Evolutionary conservation across 1,140 invertebrate genomes (phyloP), one percentile per base, ranked within the genome.

Genomic region (Uloborus diversus): DNA sequence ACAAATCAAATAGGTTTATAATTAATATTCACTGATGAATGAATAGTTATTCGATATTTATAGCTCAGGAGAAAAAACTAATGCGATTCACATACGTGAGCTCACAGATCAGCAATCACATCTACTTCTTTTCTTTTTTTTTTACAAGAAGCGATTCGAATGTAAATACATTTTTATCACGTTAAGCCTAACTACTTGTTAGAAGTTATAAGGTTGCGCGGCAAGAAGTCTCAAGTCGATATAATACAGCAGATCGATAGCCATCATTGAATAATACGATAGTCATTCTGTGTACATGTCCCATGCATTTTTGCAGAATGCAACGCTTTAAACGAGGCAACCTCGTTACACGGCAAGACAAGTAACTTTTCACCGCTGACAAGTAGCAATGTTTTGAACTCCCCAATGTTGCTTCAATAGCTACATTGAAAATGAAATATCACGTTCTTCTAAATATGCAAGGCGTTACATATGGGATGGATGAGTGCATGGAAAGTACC

Each of bases 121-220:
- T n/a, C n/a, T n/a, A n/a, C n/a, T n/a, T n/a, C n/a, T n/a, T n/a
- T n/a, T n/a, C n/a, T n/a, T n/a, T n/a, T n/a, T n/a, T n/a, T n/a
- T n/a, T n/a, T n/a, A n/a, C n/a, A n/a, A n/a, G n/a, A n/a, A n/a
- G n/a, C n/a, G n/a, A n/a, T n/a, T n/a, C n/a, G n/a, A n/a, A n/a
- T n/a, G n/a, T n/a, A n/a, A n/a, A n/a, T n/a, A 59, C 23, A 59
- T 65, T 78, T 32, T 42, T 42, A 73, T 37, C 33, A 65, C n/a
- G 49, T 65, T 78, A 78, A 78, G 73, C 73, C 73, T 78, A 78
- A 78, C 73, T 78, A 78, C 71, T 75, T 75, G 73, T 78, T 65
- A 78, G 42, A 64, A 75, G 61, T 78, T 66, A 78, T 37, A 65
- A 78, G 62, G 73, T 78, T 66, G 73, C 73, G 59, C 61, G 49